These are phyloP conservation scores for Hyperoplus immaculatus DNA, from an alignment of 2,797 vertebrate species.

Conservation along the genomic window DNA sequence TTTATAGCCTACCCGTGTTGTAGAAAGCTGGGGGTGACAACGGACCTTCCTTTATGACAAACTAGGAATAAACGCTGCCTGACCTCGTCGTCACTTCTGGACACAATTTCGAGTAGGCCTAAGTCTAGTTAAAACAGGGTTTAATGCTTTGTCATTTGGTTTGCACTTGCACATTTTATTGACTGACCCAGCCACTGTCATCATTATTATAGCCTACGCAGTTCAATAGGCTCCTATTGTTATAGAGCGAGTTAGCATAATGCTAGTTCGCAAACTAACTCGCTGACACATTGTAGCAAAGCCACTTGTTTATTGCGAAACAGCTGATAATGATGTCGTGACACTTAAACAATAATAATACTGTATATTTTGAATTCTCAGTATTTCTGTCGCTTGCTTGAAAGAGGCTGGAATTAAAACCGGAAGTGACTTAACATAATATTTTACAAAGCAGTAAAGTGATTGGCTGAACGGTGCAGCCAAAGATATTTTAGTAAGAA, in stretches of 20 bases:
- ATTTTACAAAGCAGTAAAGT: not conserved
- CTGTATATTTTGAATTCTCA: not conserved
- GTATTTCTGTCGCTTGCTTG: not conserved
- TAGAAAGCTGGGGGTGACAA: not conserved
- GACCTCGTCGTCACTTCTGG: not conserved
- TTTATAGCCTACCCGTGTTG: not conserved
- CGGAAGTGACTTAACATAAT: constrained; percentile 38
- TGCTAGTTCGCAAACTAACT: constrained; percentile 39
- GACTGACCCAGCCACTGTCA: constrained; percentile 13
- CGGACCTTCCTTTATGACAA: not conserved
- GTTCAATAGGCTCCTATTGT: not conserved
- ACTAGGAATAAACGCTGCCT: constrained; percentile 12
- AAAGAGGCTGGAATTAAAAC: not conserved
- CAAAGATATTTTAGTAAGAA: constrained; percentile 42
- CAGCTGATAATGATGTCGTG: not conserved
- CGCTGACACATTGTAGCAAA: not conserved
- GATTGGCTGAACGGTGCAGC: constrained; percentile 40
- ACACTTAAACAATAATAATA: not conserved
- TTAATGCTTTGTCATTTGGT: accelerated
- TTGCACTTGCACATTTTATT: not conserved
- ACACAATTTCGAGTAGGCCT: not conserved
- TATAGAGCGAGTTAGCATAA: too few species aligned
- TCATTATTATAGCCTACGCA: constrained; percentile 23
- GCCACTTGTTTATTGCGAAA: not conserved
- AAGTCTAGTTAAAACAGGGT: not conserved